Evolutionary conservation across 2,888 invertebrate species (phyloP), one percentile per base, ranked within the genome.

Genomic region (Agrotis ipsilon): DNA sequence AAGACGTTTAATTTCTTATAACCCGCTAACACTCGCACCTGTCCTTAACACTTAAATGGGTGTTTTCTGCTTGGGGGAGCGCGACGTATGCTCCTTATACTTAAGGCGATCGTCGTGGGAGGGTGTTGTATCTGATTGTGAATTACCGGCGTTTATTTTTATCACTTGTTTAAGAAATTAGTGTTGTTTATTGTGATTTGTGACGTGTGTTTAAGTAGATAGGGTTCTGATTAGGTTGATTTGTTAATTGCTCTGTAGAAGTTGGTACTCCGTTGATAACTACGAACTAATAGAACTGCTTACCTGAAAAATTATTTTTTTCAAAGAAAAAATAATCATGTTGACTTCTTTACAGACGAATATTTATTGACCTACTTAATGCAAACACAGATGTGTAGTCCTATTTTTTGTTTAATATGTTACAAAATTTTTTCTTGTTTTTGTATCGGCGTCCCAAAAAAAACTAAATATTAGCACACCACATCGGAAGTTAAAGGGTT

Each of bases 21-120:
- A 32, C 13, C 52, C 84, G 86, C 86, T 66, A 0, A 0, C 66
- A 87, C 74, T 81, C 19, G 64, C 68, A 68, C 86, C 87, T 57
- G 66, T 81, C 78, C 86, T 75, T 81, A 87, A 88, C 82, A 86
- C 91, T 92, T 90, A 92, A 93, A 92, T 91, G 91, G 90, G 86
- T 91, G 88, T 93, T 94, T 93, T 91, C 91, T 91, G 93, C 89
- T 92, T 87, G 85, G 88, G 91, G 91, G 91, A 92, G 92, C 92
- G 87, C 85, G 90, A 90, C 93, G 94, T 92, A 91, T 92, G 92
- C 87, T 89, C 89, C 88, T 91, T 87, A 88, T 89, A 90, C 92
- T 91, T 86, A 82, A 89, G 89, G 84, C 85, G 72, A 73, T 51
- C 76, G 68, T 78, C 87, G 90, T 91, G 88, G 91, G 92, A 91